Evolutionary conservation across 1,140 invertebrate species (phyloP).

Genomic region (Listronotus oregonensis): DNA sequence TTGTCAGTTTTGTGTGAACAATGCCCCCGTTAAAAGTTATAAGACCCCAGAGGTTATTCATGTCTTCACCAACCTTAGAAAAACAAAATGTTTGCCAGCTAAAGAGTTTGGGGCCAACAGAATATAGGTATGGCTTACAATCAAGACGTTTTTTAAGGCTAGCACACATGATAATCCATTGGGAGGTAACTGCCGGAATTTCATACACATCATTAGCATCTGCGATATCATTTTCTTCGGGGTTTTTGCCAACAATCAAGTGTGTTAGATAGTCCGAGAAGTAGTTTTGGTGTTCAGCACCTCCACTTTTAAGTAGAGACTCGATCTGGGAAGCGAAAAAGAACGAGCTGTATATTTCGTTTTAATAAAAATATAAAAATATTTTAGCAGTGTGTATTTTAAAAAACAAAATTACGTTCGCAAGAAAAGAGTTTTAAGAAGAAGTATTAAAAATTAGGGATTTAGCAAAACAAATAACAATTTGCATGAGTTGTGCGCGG

Average conservation of each 20-base stretch:
- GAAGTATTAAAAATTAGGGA: neutral
- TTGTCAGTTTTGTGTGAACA: slow-evolving; percentile 70
- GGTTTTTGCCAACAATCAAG: slow-evolving; percentile 81
- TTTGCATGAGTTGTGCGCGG: too few relatives aligned
- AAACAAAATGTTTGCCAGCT: slow-evolving; percentile 73
- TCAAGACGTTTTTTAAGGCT: slow-evolving; percentile 59
- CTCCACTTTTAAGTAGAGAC: slow-evolving; percentile 76
- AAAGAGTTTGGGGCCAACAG: slow-evolving; percentile 67
- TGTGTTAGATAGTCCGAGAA: slow-evolving; percentile 88
- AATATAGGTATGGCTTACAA: slow-evolving; percentile 58
- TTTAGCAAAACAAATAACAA: too few relatives aligned
- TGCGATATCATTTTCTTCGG: slow-evolving; percentile 76
- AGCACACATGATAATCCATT: slow-evolving; percentile 79
- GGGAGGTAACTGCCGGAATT: slow-evolving; percentile 81
- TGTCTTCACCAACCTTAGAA: slow-evolving; percentile 72
- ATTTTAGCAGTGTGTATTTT: neutral
- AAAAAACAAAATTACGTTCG: neutral
- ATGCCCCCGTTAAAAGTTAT: slow-evolving; percentile 80
- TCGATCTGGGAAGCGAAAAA: slow-evolving; percentile 67
- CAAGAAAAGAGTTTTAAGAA: neutral
- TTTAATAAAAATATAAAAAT: slow-evolving; percentile 8
- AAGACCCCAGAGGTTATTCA: slow-evolving; percentile 75
- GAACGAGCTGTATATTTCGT: neutral
- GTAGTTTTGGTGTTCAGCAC: slow-evolving; percentile 82
- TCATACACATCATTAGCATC: slow-evolving; percentile 91